Percentiles rank a stretch among this genome's conserved stretches.
Conservation (phyloP, 2,113 vertebrate species). For the Protomyctophum bolini region DNA sequence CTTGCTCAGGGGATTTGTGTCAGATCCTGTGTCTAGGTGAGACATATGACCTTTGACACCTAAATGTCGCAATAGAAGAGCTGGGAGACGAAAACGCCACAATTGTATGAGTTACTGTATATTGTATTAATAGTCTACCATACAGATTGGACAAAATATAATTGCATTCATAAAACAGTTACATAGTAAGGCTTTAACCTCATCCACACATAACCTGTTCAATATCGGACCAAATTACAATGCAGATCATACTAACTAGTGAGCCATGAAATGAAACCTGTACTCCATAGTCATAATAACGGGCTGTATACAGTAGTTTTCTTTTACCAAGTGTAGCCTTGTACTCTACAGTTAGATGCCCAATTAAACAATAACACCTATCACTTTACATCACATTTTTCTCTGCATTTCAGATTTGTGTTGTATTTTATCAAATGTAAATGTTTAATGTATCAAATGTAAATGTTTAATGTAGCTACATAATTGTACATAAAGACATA, state of each 20-base stretch:
- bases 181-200: background rate
- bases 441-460: slow-evolving; percentile 34
- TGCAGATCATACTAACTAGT: slow-evolving; percentile 9
- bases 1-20: no score
- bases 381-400: slow-evolving; percentile 38
- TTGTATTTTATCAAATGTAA: slow-evolving; percentile 36
- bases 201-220: slow-evolving; percentile 13
- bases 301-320: background rate
- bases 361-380: slow-evolving; percentile 11
- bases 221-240: slow-evolving; percentile 49
- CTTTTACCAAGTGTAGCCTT: background rate
- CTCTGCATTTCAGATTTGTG: background rate
- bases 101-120: no score
- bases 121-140: no score
- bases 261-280: slow-evolving; percentile 15
- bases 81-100: no score
- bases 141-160: no score
- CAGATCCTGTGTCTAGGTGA: no score
- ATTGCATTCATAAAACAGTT: no score
- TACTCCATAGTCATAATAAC: background rate
- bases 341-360: slow-evolving; percentile 8
- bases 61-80: no score
- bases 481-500: slow-evolving; percentile 25
- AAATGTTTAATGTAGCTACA: slow-evolving; percentile 26
- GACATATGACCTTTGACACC: no score